phyloP scores from a whole-genome alignment of 2,888 invertebrate genomes.

The Scrobipalpa costella region DNA sequence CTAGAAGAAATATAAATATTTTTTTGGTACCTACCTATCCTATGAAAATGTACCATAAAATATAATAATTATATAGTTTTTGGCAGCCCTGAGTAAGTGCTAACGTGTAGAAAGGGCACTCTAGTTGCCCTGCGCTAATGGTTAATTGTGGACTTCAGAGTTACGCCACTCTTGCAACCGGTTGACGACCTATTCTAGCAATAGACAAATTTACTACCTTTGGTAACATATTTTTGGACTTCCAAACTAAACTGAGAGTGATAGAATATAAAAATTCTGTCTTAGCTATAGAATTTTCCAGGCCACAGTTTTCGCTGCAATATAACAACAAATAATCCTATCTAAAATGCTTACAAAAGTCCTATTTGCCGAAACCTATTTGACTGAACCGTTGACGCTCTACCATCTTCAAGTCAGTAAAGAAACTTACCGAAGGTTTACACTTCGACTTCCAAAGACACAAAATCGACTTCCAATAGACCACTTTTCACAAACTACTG shows the following conservation, averaged over 20 bases:
- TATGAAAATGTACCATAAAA: no score
- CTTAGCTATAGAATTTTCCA: no score
- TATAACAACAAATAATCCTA: no score
- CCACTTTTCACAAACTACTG: background rate
- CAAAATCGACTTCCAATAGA: no score
- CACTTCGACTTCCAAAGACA: no score
- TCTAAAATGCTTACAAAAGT: no score
- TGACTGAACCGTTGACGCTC: no score
- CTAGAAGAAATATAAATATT: background rate
- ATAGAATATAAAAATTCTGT: no score
- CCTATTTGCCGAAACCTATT: no score
- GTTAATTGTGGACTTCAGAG: constrained; percentile 37
- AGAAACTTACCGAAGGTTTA: no score
- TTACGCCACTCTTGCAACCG: constrained; percentile 32
- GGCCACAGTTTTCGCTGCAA: no score
- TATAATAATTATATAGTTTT: background rate
- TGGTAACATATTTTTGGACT: background rate
- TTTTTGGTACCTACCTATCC: background rate
- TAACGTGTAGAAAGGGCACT: constrained; percentile 41
- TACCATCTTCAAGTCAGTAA: no score
- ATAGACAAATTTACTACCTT: background rate
- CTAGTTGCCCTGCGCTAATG: constrained; percentile 46
- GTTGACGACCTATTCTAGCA: constrained; percentile 13
- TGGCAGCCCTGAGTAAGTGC: constrained; percentile 8
- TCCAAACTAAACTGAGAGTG: background rate